Conservation (phyloP, 1,140 invertebrate genomes). For the Lepidurus arcticus region DNA sequence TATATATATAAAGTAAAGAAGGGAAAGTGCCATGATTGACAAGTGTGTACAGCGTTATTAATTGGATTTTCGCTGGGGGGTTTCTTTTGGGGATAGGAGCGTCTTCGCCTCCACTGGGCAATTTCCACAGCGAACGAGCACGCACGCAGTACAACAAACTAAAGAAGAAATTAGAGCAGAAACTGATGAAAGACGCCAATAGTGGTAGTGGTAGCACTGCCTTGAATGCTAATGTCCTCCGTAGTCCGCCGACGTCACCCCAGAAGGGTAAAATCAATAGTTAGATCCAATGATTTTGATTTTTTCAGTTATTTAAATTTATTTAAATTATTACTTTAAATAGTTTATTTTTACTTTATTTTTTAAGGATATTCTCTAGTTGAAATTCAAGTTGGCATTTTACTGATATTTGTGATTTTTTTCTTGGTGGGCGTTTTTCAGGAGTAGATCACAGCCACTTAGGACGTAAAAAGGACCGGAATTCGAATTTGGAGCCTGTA, state of each 20-base stretch:
- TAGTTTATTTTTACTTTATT: not conserved
- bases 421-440: not conserved
- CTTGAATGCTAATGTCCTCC: conserved; percentile 38
- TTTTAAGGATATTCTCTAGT: too few relatives aligned
- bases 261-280: conserved; percentile 49
- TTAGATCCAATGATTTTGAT: not conserved
- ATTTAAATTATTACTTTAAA: not conserved
- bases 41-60: not conserved
- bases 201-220: conserved; percentile 36
- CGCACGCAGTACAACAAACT: conserved; percentile 67
- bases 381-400: too few relatives aligned
- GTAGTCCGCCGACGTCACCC: conserved; percentile 51
- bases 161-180: conserved; percentile 62
- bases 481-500: not conserved
- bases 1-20: not conserved
- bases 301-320: not conserved
- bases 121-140: conserved; percentile 64
- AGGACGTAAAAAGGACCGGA: not conserved
- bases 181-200: conserved; percentile 45
- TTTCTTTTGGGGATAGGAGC: conserved; percentile 36
- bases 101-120: conserved; percentile 48
- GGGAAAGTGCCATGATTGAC: not conserved
- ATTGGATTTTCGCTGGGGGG: conserved; percentile 1
- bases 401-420: not conserved
- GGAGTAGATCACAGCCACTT: not conserved